Evolutionary conservation across 1,140 invertebrate genomes (phyloP).

Genomic region (Drosophila asahinai): DNA sequence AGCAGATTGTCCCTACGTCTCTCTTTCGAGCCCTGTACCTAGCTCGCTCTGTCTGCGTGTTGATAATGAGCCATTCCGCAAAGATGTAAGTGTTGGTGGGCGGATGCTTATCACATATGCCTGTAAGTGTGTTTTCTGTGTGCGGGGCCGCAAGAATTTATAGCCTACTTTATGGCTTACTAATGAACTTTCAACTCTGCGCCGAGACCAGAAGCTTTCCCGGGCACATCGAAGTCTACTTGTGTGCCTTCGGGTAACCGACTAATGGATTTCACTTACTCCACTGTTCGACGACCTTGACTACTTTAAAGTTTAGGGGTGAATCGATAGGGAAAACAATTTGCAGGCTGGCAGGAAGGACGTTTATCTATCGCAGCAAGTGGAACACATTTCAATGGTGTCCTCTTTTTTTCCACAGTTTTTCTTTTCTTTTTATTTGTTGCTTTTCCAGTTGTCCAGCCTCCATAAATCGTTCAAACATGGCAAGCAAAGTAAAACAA

Average conservation of each 20-base stretch:
- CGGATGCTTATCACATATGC: slow-evolving; percentile 50
- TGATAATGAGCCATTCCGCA: slow-evolving; percentile 70
- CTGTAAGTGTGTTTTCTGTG: slow-evolving; percentile 30
- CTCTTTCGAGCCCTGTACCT: neutral
- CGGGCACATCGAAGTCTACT: neutral
- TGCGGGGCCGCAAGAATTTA: slow-evolving; percentile 66
- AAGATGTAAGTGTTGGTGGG: slow-evolving; percentile 34
- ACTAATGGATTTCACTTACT: slow-evolving; percentile 33
- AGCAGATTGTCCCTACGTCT: slow-evolving; percentile 37
- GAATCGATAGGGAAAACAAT: slow-evolving; percentile 57
- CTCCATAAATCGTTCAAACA: slow-evolving; percentile 77
- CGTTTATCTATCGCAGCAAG: slow-evolving; percentile 61
- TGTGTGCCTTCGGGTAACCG: slow-evolving; percentile 5
- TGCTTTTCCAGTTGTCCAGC: slow-evolving; percentile 52
- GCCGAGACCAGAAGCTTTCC: slow-evolving; percentile 13
- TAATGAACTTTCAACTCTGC: slow-evolving; percentile 81
- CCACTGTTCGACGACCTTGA: slow-evolving; percentile 30
- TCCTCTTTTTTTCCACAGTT: slow-evolving; percentile 14
- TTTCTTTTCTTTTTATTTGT: slow-evolving; percentile 16
- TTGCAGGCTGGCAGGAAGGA: slow-evolving; percentile 52
- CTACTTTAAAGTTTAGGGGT: slow-evolving; percentile 32
- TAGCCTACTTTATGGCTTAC: slow-evolving; percentile 82
- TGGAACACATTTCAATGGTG: slow-evolving; percentile 31
- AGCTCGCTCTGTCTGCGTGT: slow-evolving; percentile 45
- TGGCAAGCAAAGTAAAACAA: slow-evolving; percentile 76